A percentile compares a stretch with the other conserved stretches of the same genome.
Evolutionary conservation across 1,140 invertebrate genomes (phyloP).

Genomic region (Telenomus remus): DNA sequence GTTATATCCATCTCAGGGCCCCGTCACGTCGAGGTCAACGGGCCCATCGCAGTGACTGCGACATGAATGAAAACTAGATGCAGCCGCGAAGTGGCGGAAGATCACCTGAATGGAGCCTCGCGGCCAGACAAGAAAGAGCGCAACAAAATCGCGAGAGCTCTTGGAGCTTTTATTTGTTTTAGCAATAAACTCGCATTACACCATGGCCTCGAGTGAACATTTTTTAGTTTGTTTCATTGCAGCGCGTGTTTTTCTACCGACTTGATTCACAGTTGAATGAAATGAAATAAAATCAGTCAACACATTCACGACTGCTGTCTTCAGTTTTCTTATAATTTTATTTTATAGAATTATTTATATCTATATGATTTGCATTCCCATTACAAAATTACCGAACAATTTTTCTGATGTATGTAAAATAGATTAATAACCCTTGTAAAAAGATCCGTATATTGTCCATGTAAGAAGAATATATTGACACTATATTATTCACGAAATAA

Average conservation of each 20-base stretch:
- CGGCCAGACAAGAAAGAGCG: constrained; percentile 37
- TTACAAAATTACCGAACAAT: no score
- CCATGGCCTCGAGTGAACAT: constrained; percentile 49
- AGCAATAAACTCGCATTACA: constrained; percentile 42
- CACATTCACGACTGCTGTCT: no score
- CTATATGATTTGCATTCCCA: no score
- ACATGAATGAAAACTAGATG: constrained; percentile 69
- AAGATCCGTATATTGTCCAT: no score
- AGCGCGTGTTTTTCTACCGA: no score
- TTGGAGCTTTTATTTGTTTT: constrained; percentile 37
- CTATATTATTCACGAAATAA: no score
- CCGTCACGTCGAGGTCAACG: constrained; percentile 64
- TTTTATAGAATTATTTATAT: no score
- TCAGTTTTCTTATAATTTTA: no score
- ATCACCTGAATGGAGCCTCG: constrained; percentile 65
- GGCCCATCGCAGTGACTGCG: constrained; percentile 65
- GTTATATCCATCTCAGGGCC: constrained; percentile 68
- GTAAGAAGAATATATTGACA: no score
- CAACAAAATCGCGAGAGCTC: constrained; percentile 61
- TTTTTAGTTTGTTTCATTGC: constrained; percentile 19
- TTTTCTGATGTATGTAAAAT: no score
- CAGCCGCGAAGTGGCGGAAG: constrained; percentile 60
- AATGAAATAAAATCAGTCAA: constrained; percentile 1
- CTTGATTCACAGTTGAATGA: constrained; percentile 22
- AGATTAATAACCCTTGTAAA: no score